phyloP scores from a whole-genome alignment of 2,797 vertebrate species.

The Pterois miles region DNA sequence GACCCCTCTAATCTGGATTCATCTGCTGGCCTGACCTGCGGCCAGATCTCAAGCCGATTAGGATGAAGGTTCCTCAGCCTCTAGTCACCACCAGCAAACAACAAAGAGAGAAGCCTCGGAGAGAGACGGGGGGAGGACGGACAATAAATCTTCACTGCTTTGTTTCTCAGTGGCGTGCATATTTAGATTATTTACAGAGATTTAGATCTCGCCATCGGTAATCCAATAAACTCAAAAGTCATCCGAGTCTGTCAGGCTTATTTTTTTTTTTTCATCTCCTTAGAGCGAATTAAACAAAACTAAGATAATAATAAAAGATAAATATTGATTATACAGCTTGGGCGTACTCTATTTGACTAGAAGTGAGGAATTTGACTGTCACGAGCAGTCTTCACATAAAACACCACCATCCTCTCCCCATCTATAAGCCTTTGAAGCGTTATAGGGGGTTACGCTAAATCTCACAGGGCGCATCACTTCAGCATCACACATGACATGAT shows the following conservation, averaged over 20 bases:
- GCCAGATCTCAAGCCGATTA: constrained; percentile 88
- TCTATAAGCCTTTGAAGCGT: constrained; percentile 45
- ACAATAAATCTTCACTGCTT: neutral
- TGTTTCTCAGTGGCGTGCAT: neutral
- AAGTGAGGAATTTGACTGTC: constrained; percentile 9
- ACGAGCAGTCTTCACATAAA: constrained; percentile 10
- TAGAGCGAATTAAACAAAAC: constrained; percentile 14
- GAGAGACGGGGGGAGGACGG: neutral
- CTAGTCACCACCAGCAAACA: constrained; percentile 40
- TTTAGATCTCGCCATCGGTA: constrained; percentile 14
- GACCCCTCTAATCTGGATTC: constrained; percentile 89
- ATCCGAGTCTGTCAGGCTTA: constrained; percentile 5
- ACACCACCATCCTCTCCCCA: constrained; percentile 4
- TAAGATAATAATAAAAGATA: constrained; percentile 17
- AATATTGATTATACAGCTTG: constrained; percentile 16
- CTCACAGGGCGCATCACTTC: constrained; percentile 35
- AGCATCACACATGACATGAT: constrained; percentile 40
- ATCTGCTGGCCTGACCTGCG: constrained; percentile 82
- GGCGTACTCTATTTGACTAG: neutral
- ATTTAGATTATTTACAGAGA: constrained; percentile 40
- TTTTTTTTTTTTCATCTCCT: constrained; percentile 8
- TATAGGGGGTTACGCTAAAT: constrained; percentile 25
- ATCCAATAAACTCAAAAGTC: constrained; percentile 32
- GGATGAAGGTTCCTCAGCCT: constrained; percentile 65
- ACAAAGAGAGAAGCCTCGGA: constrained; percentile 20